These are phyloP conservation scores for Dendronephthya gigantea DNA, from an alignment of 64 coral and sea anemone genomes.

Conservation along the genomic window DNA sequence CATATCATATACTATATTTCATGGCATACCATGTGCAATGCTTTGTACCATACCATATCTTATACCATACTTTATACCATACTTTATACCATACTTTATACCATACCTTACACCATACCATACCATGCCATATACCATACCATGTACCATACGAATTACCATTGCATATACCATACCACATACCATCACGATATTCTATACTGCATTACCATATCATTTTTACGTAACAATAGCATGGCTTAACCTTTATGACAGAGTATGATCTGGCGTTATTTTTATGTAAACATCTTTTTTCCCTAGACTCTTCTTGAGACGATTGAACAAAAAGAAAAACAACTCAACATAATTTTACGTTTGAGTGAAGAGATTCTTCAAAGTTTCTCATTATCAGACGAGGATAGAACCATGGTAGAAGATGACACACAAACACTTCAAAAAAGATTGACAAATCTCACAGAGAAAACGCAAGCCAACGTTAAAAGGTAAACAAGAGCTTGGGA, in stretches of 20 bases:
- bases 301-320: not conserved
- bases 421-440: not conserved
- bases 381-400: not conserved
- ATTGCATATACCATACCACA: too few species aligned
- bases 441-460: not conserved
- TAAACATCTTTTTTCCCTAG: not conserved
- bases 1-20: not conserved
- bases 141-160: too few species aligned
- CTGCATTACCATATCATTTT: too few species aligned
- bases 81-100: not conserved
- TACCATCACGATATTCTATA: not conserved
- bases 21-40: too few species aligned
- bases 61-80: not conserved
- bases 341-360: not conserved
- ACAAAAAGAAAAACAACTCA: conserved; percentile 13
- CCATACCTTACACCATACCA: too few species aligned
- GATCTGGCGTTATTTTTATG: too few species aligned
- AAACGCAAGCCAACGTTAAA: not conserved
- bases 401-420: not conserved
- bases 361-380: not conserved
- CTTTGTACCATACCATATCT: too few species aligned
- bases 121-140: too few species aligned
- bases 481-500: not conserved
- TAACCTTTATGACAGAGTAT: too few species aligned
- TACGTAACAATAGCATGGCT: too few species aligned